Evolutionary conservation across 2,113 vertebrate genomes (phyloP).

Genomic region (Aramus guarauna): DNA sequence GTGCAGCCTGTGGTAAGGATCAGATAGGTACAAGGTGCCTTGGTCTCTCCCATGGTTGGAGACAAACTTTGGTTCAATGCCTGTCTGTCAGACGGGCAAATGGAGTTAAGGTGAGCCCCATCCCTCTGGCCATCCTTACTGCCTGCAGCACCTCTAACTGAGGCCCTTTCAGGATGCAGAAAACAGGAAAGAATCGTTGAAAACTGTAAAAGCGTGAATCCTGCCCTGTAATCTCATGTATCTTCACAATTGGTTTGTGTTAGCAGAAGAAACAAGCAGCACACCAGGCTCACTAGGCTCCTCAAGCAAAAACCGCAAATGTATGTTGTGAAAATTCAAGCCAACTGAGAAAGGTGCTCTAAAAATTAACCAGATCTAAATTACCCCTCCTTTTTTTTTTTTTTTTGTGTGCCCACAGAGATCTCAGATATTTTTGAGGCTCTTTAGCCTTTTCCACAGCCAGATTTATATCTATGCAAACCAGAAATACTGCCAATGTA

Average conservation of each 20-base stretch:
- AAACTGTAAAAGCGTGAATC: accelerated
- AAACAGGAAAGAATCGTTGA: background rate
- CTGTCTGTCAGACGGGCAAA: background rate
- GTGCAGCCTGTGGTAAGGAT: background rate
- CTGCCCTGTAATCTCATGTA: background rate
- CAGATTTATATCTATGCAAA: background rate
- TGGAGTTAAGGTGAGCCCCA: accelerated
- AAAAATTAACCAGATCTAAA: background rate
- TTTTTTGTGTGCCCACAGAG: background rate
- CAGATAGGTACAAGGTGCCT: background rate
- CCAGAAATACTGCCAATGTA: background rate
- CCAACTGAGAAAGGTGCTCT: background rate
- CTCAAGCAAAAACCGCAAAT: background rate
- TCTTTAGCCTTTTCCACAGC: background rate
- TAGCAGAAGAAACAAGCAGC: background rate
- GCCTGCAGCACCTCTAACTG: background rate
- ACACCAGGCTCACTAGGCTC: background rate
- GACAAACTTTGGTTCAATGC: background rate
- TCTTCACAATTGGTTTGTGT: background rate
- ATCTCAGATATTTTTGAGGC: background rate
- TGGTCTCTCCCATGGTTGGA: background rate
- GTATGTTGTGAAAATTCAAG: slow-evolving; percentile 10
- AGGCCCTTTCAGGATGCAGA: background rate
- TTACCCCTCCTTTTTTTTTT: background rate
- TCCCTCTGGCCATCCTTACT: background rate